Evolutionary conservation across 2,113 vertebrate genomes (phyloP), one percentile per base, ranked within the genome.

Genomic region (Aplodontia rufa): DNA sequence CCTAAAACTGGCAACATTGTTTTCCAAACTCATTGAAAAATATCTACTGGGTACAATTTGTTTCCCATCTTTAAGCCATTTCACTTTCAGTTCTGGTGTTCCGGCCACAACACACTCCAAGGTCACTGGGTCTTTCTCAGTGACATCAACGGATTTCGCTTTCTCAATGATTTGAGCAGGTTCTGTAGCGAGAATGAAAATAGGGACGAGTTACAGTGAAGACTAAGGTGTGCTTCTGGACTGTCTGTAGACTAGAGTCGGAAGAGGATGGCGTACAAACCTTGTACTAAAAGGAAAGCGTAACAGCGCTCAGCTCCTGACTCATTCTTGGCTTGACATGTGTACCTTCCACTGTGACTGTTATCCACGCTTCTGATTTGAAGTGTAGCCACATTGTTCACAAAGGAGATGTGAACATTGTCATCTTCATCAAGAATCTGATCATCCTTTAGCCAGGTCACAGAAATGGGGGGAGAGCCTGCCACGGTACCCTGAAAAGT

Each of bases 401-500:
- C 98, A 98, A 99, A 99, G 4, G 97, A 99, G 94, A 99, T 99
- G 89, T 97, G 98, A 94, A 99, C 98, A 45, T 99, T 99, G 88
- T 99, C 98, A 96, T 99, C 99, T 2, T 99, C 99, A 91, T 99
- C 98, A 91, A 99, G 98, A 97, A 99, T 99, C 97, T 98, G 99
- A 93, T 99, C 99, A 96, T 99, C 99, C 98, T 99, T 99, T 92
- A 99, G 99, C 99, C 99, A 99, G 84, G 99, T 99, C 30, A 99
- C 98, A 83, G 98, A 99, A 87, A 99, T 98, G 26, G 99, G 99
- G 20, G 99, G 98, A 86, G 99, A 99, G 0, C 99, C 99, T 68
- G 93, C 97, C 93, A 99, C 93, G 0, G 98, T 32, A 10, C 99
- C 99, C 96, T 99, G 99, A 96, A 99, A 99, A 78, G 98, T 96